Evolutionary conservation across 2,888 invertebrate species (phyloP), one percentile per base, ranked within the genome.

Genomic region (Subacronicta megacephala): DNA sequence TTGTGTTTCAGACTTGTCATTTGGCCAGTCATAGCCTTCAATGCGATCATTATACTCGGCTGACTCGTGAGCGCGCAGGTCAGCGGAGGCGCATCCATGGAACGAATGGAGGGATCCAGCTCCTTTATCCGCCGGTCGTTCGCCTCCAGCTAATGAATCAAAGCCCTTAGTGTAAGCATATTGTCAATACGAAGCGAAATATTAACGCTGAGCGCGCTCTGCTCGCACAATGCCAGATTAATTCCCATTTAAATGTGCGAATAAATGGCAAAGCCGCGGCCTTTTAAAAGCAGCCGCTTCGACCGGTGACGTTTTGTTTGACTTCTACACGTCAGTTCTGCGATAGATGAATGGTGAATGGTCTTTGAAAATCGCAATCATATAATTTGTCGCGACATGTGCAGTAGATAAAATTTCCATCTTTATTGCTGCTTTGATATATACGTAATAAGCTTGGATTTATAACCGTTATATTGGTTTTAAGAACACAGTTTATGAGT

Each of bases 121-220:
- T 87, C 88, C 86, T 92, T 93, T 93, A 92, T 92, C 72, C 82
- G 63, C 55, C 76, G 93, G 92, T 89, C 93, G 85, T 93, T 93
- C 85, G 86, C 91, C 92, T 84, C 80, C 78, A 65, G 87, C 87
- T 93, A 93, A 94, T 93, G 92, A 93, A 92, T 93, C 92, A 87
- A 88, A 88, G 84, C 83, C 83, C 84, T 89, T 77, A 84, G 85
- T 84, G 83, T 75, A 87, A 88, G 82, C 84, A 85, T 85, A 90
- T 90, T 91, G 89, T 88, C 91, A 92, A 92, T 92, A 89, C 84
- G 81, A 81, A 87, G 89, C 85, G 82, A 88, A 91, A 90, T 89
- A 90, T 91, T 87, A 89, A 89, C 81, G 83, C 81, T 82, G 81
- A 81, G 81, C 81, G 83, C 82, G 82, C 80, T 78, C 76, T 65